Evolutionary conservation across 2,797 vertebrate genomes (phyloP), one percentile per base, ranked within the genome.

Genomic region (Pipistrellus kuhlii): DNA sequence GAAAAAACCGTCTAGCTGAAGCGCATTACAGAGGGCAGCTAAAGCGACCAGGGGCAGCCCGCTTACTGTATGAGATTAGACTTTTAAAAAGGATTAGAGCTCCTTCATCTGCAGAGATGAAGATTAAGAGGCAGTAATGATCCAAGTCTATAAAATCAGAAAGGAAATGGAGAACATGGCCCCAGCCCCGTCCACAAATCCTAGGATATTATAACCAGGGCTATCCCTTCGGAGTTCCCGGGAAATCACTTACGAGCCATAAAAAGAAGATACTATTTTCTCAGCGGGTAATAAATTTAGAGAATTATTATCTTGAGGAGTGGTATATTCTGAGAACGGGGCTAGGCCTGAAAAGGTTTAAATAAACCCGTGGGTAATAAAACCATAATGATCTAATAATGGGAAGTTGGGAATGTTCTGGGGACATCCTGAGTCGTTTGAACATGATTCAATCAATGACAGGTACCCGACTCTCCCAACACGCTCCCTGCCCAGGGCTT

Each of bases 31-130:
- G 46, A 85, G 72, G 86, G 23, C 82, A 71, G 76, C 86, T 69
- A n/a, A 84, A 93, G 78, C 51, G 93, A 91, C 59, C 6, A 1
- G 73, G 68, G 93, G 59, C 21, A 62, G 85, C 78, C 88, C 85
- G 81, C 81, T 81, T 51, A 64, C 89, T 83, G 41, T 81, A 84
- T 46, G 85, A 59, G 93, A 94, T 95, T 86, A 96, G 83, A 92
- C 59, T 94, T 97, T 95, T 80, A 77, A 92, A 94, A 92, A 81
- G 90, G 85, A 92, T 95, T 93, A 95, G 55, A 38, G 38, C 72
- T 90, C 62, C 94, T 96, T 97, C 90, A 94, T 94, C 91, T 96
- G 46, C 46, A 84, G 75, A 94, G 88, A 88, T 88, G 95, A 95
- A 86, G 96, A 95, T 77, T 86, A 92, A 90, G 85, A 72, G 82